Base-by-base conservation (phyloP, 2,888 invertebrate species). In the Corbicula japonica region DNA sequence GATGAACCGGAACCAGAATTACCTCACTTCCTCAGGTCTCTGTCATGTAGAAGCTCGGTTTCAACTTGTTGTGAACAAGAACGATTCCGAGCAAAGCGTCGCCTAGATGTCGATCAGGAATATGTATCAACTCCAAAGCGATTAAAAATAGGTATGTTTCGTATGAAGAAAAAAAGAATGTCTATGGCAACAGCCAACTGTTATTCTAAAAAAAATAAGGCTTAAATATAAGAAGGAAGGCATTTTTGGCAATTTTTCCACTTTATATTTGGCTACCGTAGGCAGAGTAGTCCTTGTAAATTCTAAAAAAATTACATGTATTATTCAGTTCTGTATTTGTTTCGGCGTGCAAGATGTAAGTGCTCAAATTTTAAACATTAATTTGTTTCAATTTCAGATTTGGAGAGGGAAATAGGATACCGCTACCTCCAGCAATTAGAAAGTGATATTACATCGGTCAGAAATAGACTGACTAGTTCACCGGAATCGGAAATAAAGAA, bases 351-450 rank as follows among this genome's bases (percentile, higher is more conserved):
- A 12, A 41, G 41, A 41, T 41, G 41, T 41, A 41, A 41, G 10
- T 41, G 41, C 15, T 21, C 8, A 15, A 21, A 32, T 30, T 61
- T 38, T 28, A 4, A 5, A 61, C 1, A 1, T 2, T 10, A 1
- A n/a, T 38, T 8, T 8, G 23, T 2, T 34, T 23, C n/a, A 21
- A 35, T 80, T 83, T 21, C 86, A 86, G 86, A 86, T 50, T 56
- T 80, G 12, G 80, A 80, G 54, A 41, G 80, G 44, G 82, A 86
- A 54, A 80, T 83, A 66, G 83, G 83, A 15, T 70, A 80, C 35
- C 78, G 82, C 26, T 86, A 86, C 58, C 61, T 84, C n/a, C 76
- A 79, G 30, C 86, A 86, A 50, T 66, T 86, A 0, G 82, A 86
- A 52, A 52, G 70, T 0, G 86, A 86, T 54, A 80, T 84, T 10